Percentiles rank a stretch among this genome's conserved stretches.
phyloP scores from a whole-genome alignment of 2,797 vertebrate species.

The Sebastes matsubarae region DNA sequence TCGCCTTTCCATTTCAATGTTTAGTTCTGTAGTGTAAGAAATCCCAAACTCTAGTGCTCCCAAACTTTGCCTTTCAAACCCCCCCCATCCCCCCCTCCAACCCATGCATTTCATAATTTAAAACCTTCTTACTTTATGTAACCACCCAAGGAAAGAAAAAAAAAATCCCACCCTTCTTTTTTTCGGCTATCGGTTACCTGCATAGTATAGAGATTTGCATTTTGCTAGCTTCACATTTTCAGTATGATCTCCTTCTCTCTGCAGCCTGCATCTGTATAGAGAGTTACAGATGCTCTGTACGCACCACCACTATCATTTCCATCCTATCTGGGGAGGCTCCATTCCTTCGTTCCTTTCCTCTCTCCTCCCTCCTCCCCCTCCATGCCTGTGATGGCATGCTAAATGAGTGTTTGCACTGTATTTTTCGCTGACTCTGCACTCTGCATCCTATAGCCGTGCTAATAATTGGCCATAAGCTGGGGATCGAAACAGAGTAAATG shows the following conservation, averaged over 20 bases:
- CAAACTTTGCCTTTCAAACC: background rate
- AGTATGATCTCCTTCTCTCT: conserved; percentile 39
- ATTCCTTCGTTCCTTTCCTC: conserved; percentile 11
- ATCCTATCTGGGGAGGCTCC: conserved; percentile 44
- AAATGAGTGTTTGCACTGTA: conserved; percentile 73
- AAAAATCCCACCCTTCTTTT: background rate
- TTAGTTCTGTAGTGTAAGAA: conserved; percentile 4
- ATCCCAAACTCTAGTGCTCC: background rate
- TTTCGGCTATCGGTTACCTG: conserved; percentile 19
- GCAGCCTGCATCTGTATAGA: conserved; percentile 8
- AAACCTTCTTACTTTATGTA: conserved; percentile 9
- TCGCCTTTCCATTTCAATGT: background rate
- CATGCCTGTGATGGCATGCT: conserved; percentile 62
- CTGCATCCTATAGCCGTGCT: conserved; percentile 59
- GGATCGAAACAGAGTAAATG: conserved; percentile 77
- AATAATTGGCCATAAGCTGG: conserved; percentile 78
- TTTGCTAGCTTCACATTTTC: conserved; percentile 67
- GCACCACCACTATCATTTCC: conserved; percentile 8
- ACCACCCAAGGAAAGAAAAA: background rate
- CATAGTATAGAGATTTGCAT: conserved; percentile 63
- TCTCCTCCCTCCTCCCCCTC: conserved; percentile 7
- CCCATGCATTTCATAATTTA: conserved; percentile 3
- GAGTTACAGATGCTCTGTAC: background rate
- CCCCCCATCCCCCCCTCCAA: background rate
- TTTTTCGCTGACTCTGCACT: conserved; percentile 61